Evolutionary conservation across 1,140 invertebrate genomes (phyloP).

Genomic region (Aporrectodea caliginosa): DNA sequence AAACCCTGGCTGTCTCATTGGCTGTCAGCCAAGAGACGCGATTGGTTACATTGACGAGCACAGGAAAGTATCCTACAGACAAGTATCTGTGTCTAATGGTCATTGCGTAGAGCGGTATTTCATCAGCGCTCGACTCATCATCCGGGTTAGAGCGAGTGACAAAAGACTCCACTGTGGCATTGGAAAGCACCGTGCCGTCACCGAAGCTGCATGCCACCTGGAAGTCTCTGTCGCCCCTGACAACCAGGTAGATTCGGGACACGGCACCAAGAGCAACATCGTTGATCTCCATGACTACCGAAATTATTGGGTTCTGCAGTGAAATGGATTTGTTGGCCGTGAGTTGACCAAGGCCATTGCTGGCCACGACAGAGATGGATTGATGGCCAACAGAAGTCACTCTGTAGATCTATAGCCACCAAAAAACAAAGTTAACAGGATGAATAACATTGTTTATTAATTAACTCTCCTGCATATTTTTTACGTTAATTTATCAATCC

Average conservation of each 20-base stretch:
- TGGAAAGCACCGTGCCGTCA: neutral
- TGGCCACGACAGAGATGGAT: neutral
- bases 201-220: neutral
- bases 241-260: neutral
- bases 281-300: neutral
- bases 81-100: neutral
- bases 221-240: neutral
- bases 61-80: neutral
- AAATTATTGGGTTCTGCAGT: neutral
- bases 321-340: neutral
- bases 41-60: neutral
- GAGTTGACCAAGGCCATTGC: neutral
- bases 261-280: neutral
- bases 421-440: neutral
- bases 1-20: neutral
- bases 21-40: neutral
- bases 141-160: neutral
- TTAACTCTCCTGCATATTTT: neutral
- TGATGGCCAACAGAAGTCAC: neutral
- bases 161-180: neutral
- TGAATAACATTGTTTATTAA: neutral
- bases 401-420: neutral
- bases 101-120: neutral
- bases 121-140: neutral
- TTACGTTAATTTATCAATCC: neutral